These are phyloP conservation scores for Xiphophorus birchmanni DNA, from an alignment of 2,797 vertebrate genomes.

Conservation along the genomic window DNA sequence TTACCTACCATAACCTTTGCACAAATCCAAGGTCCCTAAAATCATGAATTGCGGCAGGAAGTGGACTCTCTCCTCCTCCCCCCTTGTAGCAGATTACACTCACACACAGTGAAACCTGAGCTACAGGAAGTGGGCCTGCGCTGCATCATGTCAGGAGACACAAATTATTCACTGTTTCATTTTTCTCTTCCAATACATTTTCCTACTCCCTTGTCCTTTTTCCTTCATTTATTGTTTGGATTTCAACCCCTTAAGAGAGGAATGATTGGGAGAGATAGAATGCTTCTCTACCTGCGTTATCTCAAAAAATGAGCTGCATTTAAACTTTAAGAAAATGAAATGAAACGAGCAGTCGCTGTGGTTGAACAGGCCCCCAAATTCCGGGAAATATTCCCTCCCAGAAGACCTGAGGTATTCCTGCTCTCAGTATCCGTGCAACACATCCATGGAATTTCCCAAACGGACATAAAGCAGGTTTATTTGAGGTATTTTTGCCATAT, in stretches of 20 bases:
- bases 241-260: conserved; percentile 59
- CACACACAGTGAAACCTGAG: conserved; percentile 83
- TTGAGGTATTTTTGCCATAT: conserved; percentile 63
- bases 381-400: conserved; percentile 75
- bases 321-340: conserved; percentile 12
- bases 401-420: conserved; percentile 77
- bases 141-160: conserved; percentile 81
- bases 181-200: conserved; percentile 49
- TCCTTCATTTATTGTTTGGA: conserved; percentile 71
- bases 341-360: conserved; percentile 56
- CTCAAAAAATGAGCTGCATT: conserved; percentile 65
- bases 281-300: conserved; percentile 80
- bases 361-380: conserved; percentile 68
- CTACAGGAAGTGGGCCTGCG: conserved; percentile 87
- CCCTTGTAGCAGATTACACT: conserved; percentile 61
- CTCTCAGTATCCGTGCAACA: conserved; percentile 64
- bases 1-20: conserved; percentile 29
- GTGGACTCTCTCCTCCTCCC: conserved; percentile 66
- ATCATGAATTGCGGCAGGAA: conserved; percentile 62
- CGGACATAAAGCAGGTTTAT: conserved; percentile 78
- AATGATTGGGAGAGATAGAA: conserved; percentile 64
- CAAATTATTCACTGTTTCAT: conserved; percentile 81
- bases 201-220: conserved; percentile 45
- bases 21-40: conserved; percentile 50
- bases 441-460: conserved; percentile 77